These are phyloP conservation scores for Diorhabda sublineata DNA, from an alignment of 1,140 invertebrate genomes.

Conservation along the genomic window DNA sequence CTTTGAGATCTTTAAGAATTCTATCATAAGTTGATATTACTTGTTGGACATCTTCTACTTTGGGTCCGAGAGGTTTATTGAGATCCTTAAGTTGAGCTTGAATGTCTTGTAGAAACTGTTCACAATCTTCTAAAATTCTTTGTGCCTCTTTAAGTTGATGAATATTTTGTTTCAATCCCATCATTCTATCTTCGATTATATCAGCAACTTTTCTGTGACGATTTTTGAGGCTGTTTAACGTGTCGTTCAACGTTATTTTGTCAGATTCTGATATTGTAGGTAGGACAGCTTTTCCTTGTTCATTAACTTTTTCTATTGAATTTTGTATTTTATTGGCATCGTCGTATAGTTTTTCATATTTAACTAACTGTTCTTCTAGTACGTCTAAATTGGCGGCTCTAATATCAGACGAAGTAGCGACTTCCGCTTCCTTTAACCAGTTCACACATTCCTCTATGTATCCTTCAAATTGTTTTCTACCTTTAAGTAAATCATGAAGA, in stretches of 20 bases:
- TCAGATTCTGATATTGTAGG: constrained; percentile 80
- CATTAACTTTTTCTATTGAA: constrained; percentile 67
- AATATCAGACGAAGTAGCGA: constrained; percentile 73
- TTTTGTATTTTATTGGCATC: constrained; percentile 68
- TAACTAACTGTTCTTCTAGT: constrained; percentile 77
- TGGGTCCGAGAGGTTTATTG: constrained; percentile 78
- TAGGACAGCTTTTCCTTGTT: constrained; percentile 75
- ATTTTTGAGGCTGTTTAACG: constrained; percentile 71
- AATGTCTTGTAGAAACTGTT: constrained; percentile 74
- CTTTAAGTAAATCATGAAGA: constrained; percentile 67
- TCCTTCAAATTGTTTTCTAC: constrained; percentile 74
- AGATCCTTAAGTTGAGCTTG: constrained; percentile 78
- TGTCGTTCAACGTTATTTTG: constrained; percentile 73
- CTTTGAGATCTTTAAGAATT: constrained; percentile 74
- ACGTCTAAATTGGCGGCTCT: constrained; percentile 72
- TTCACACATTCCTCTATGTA: constrained; percentile 74
- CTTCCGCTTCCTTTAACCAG: constrained; percentile 85
- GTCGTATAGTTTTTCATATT: constrained; percentile 75
- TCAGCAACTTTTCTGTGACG: constrained; percentile 67
- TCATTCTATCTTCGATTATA: constrained; percentile 71
- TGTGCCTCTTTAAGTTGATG: constrained; percentile 75
- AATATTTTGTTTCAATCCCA: constrained; percentile 67
- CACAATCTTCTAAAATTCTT: constrained; percentile 70
- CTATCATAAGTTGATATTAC: constrained; percentile 73
- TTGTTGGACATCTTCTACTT: constrained; percentile 78